Evolutionary conservation across 2,113 vertebrate genomes (phyloP).

Genomic region (Natator depressus): DNA sequence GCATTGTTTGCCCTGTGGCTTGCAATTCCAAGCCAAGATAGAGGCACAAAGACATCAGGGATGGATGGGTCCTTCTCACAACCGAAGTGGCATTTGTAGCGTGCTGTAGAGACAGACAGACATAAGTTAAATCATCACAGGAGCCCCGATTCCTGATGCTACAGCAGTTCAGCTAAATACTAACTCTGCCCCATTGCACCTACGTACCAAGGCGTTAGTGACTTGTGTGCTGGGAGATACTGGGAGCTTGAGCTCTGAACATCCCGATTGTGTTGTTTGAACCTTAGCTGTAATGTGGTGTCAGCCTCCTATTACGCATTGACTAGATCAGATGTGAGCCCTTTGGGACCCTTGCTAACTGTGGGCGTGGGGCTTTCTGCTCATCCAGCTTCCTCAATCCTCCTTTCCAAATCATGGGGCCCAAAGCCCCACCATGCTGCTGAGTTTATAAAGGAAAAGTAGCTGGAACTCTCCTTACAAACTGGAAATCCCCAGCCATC

Average conservation of each 20-base stretch:
- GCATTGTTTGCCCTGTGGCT: background rate
- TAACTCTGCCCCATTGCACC: background rate
- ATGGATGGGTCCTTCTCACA: background rate
- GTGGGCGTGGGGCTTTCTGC: background rate
- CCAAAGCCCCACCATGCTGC: background rate
- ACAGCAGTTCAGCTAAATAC: background rate
- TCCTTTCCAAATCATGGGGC: background rate
- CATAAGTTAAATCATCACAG: background rate
- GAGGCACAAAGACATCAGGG: background rate
- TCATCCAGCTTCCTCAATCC: background rate
- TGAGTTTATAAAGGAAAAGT: rapidly evolving
- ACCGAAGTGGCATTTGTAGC: background rate
- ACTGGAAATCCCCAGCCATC: background rate
- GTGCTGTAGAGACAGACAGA: background rate
- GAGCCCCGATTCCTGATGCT: background rate
- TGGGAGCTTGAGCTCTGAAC: too few species aligned
- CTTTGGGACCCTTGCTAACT: background rate
- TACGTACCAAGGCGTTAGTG: background rate
- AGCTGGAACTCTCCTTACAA: background rate
- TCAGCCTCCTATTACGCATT: background rate
- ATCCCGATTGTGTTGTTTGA: background rate
- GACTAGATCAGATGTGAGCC: background rate
- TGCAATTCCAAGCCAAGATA: background rate
- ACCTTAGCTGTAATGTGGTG: background rate
- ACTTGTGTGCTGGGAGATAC: background rate